Percentiles rank a stretch among this genome's conserved stretches.
phyloP scores from a whole-genome alignment of 1,140 invertebrate genomes.

The Papilio xuthus region DNA sequence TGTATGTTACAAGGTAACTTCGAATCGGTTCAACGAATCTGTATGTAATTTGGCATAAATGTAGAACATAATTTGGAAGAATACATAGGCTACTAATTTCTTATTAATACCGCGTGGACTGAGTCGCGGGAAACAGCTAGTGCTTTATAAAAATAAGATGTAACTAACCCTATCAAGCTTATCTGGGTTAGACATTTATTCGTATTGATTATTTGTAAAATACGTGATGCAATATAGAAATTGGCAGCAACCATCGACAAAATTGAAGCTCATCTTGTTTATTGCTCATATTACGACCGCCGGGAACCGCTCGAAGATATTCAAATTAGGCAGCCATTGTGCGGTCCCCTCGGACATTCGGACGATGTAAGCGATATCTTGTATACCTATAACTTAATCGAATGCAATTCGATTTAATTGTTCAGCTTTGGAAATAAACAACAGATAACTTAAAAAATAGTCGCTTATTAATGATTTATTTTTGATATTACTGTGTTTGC shows the following conservation, averaged over 20 bases:
- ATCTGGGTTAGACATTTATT: not conserved
- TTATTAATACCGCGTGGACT: no score
- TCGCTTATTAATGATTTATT: no score
- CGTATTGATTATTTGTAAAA: not conserved
- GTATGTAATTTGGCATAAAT: no score
- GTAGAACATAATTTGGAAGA: no score
- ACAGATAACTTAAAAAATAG: no score
- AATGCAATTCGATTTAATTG: constrained; percentile 8
- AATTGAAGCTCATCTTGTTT: constrained; percentile 64
- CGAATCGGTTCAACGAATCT: no score
- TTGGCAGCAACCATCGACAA: constrained; percentile 52
- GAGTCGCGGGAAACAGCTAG: no score
- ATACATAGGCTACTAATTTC: no score
- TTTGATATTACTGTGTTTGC: no score
- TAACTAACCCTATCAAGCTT: no score
- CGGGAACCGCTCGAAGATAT: constrained; percentile 68
- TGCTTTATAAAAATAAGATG: no score
- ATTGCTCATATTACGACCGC: constrained; percentile 75
- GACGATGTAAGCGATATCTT: constrained; percentile 27
- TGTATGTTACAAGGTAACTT: no score
- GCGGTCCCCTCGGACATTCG: constrained; percentile 64
- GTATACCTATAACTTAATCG: constrained; percentile 1
- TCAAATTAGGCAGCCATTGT: constrained; percentile 76
- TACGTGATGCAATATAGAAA: constrained; percentile 22
- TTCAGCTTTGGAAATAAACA: not conserved